phyloP scores from a whole-genome alignment of 64 coral and sea anemone species.

The Montipora capricornis region DNA sequence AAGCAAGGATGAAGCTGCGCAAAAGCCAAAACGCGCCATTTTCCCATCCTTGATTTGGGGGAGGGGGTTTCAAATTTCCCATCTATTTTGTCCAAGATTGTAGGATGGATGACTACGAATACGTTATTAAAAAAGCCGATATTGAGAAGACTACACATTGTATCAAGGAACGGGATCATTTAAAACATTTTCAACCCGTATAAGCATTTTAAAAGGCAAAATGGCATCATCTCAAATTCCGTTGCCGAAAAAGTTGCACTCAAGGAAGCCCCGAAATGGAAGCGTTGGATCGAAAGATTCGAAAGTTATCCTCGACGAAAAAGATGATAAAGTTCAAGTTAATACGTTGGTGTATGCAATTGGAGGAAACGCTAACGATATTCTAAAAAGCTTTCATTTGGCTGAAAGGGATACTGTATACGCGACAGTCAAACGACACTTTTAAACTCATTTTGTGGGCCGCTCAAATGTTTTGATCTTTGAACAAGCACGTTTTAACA shows the following conservation, averaged over 20 bases:
- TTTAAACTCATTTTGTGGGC: constrained; percentile 38
- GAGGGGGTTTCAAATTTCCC: too few relatives aligned
- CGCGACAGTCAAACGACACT: background rate
- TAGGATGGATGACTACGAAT: too few relatives aligned
- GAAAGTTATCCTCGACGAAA: constrained; percentile 36
- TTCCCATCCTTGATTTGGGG: too few relatives aligned
- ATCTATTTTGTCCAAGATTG: too few relatives aligned
- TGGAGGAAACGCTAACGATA: constrained; percentile 53
- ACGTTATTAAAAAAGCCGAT: too few relatives aligned
- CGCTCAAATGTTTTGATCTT: constrained; percentile 20
- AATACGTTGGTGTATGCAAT: constrained; percentile 53
- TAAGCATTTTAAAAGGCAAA: too few relatives aligned
- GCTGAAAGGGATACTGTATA: background rate
- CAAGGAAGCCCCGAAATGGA: constrained; percentile 47
- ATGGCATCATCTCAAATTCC: too few relatives aligned
- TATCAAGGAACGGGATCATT: too few relatives aligned
- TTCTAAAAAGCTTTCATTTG: constrained; percentile 43
- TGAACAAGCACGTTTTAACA: constrained; percentile 44
- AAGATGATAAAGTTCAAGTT: constrained; percentile 24
- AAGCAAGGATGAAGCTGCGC: too few relatives aligned
- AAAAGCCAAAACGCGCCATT: too few relatives aligned
- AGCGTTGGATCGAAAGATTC: constrained; percentile 40
- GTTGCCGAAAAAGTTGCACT: constrained; percentile 49
- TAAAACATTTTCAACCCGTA: too few relatives aligned
- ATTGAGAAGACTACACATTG: too few relatives aligned